These are phyloP conservation scores for Arothron firmamentum DNA, from an alignment of 2,113 vertebrate genomes.

Conservation along the genomic window DNA sequence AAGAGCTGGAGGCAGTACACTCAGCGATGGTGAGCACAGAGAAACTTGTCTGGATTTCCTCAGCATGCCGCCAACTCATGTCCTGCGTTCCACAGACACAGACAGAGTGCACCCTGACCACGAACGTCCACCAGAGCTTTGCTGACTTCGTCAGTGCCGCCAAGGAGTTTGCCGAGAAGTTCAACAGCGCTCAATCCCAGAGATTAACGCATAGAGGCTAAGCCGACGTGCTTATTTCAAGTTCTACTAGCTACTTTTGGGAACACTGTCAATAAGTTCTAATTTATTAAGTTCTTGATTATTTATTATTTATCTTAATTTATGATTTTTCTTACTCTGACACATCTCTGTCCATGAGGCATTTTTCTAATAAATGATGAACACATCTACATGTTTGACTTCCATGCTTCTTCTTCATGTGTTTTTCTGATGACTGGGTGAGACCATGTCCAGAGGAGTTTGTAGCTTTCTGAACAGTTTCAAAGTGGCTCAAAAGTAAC, in stretches of 20 bases:
- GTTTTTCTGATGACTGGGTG: too few species aligned
- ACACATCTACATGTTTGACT: too few species aligned
- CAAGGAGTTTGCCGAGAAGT: rapidly evolving
- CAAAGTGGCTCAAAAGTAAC: too few species aligned
- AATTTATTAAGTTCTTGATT: constrained; percentile 31
- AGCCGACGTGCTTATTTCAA: background rate
- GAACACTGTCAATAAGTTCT: constrained; percentile 39
- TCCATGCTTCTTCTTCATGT: too few species aligned
- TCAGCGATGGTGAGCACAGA: background rate
- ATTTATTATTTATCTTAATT: constrained; percentile 35
- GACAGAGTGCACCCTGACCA: background rate
- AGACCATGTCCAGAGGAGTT: too few species aligned
- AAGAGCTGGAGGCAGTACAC: too few species aligned
- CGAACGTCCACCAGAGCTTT: background rate
- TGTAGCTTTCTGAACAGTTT: too few species aligned
- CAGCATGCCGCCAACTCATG: background rate
- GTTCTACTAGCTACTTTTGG: constrained; percentile 16
- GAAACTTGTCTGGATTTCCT: background rate
- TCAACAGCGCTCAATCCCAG: rapidly evolving
- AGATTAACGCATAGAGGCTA: background rate
- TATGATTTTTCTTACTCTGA: background rate
- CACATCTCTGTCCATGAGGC: background rate
- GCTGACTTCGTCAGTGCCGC: rapidly evolving
- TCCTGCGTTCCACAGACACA: constrained; percentile 2
- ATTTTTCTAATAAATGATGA: constrained; percentile 35